Evolutionary conservation across 2,888 invertebrate species (phyloP), one percentile per base, ranked within the genome.

Genomic region (Acronicta leporina): DNA sequence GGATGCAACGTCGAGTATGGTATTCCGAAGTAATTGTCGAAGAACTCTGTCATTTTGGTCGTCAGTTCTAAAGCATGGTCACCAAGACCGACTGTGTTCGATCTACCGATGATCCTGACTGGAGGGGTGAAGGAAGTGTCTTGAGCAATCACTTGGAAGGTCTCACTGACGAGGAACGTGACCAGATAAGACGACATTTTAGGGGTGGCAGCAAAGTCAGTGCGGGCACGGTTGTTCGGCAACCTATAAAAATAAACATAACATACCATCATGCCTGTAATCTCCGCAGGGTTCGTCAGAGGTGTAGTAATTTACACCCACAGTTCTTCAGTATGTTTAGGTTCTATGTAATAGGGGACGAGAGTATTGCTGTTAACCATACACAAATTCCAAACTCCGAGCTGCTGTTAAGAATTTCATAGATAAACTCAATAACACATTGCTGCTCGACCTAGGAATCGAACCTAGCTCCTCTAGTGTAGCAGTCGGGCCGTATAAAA

Each of bases 181-280:
- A 98, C 95, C 5, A 98, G 92, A 81, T 99, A 99, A 0, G 98
- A 96, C 3, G 97, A 97, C 97, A 98, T 98, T 56, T 83, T 86
- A 0, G 96, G 96, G 0, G 96, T 96, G 42, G 92, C 85, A 14
- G 87, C 72, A 79, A 96, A 96, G 33, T 87, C 79, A 13, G 87
- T 87, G 16, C 74, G 79, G 7, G 82, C 68, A 2, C 91, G 87
- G 30, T 65, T 61, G n/a, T 75, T 65, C 0, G 55, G 44, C 7
- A 82, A 55, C 4, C 92, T 92, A 76, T 47, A 85, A 85, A n/a
- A 38, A 20, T 40, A 38, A 33, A 35, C 15, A 10, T n/a, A n/a
- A n/a, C n/a, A n/a, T n/a, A n/a, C n/a, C n/a, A n/a, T n/a, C n/a
- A n/a, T n/a, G n/a, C n/a, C n/a, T n/a, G n/a, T n/a, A n/a, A n/a